Percentiles rank a stretch among this genome's conserved stretches.
Conservation (phyloP, 1,140 invertebrate genomes). For the Pseudomyrmex sp. region DNA sequence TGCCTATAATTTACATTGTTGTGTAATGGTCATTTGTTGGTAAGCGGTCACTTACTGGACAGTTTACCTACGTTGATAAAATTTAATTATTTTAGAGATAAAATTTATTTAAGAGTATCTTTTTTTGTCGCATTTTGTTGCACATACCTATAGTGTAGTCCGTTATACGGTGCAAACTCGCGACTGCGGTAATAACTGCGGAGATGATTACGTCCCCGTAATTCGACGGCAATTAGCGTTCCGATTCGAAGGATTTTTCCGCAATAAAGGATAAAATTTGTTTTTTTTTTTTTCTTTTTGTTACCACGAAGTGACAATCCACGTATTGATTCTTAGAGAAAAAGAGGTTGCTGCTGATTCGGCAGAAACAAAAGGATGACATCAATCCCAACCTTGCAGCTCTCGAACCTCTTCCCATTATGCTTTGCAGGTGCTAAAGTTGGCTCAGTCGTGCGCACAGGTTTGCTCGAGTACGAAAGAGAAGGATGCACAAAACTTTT, state of each 20-base stretch:
- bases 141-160: too few species aligned
- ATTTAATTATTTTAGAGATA: not conserved
- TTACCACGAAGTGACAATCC: conserved; percentile 58
- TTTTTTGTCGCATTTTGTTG: not conserved
- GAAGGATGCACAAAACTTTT: not conserved
- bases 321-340: conserved; percentile 66
- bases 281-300: not conserved
- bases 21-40: too few species aligned
- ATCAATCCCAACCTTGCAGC: conserved; percentile 67
- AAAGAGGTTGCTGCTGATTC: conserved; percentile 72
- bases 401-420: conserved; percentile 63
- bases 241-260: not conserved
- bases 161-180: not conserved
- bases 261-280: not conserved
- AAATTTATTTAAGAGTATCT: not conserved
- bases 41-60: too few species aligned
- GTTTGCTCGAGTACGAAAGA: conserved; percentile 43
- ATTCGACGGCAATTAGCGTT: not conserved
- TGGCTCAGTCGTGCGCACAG: conserved; percentile 43
- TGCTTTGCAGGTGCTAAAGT: conserved; percentile 52
- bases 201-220: not conserved
- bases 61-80: not conserved
- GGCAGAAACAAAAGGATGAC: conserved; percentile 68
- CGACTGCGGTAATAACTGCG: not conserved
- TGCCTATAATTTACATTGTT: too few species aligned